Evolutionary conservation across 2,113 vertebrate species (phyloP), one percentile per base, ranked within the genome.

Genomic region (Conger conger): DNA sequence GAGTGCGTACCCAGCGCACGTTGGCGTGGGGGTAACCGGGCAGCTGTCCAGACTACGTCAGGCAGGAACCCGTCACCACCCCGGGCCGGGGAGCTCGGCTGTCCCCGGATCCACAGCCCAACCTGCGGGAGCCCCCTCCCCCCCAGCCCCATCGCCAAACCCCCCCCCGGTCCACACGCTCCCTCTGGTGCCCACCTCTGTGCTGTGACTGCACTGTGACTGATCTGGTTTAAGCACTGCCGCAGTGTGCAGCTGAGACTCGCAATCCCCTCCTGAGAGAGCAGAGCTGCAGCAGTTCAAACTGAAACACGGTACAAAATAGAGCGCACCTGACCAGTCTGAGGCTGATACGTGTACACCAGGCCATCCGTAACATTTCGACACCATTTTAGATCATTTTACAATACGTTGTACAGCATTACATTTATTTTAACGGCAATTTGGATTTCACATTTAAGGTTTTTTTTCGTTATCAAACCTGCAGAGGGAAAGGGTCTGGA

Each of bases 11-110:
- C 33, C 82, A 73, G 60, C 35, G 3, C 30, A 33, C 33, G 81
- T 27, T 63, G 68, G 23, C 60, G 76, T 27, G 33, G 37, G 27
- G 82, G 68, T 83, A 42, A 83, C 76, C 76, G 82, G 82, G 82
- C 63, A 27, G 54, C n/a, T 42, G 57, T 76, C 36, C 82, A 83
- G 17, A 30, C 38, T 73, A 23, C 63, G 36, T 83, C 82, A 38
- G 35, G 38, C 27, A 42, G 57, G 4, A 60, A 37, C 54, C 63
- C 37, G n/a, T 83, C 82, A 68, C 3, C 57, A 42, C 3, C 37
- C 38, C 0, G 18, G 0, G 2, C 18, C 57, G 20, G 23, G 6
- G 45, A 50, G 45, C 45, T 8, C 45, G 45, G 7, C 36, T 63
- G 81, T 23, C 53, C 57, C 45, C 15, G 36, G 23, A 33, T 77